Percentiles rank a stretch among this genome's conserved stretches.
Evolutionary conservation across 2,113 vertebrate species (phyloP).

Genomic region (Phocoena phocoena): DNA sequence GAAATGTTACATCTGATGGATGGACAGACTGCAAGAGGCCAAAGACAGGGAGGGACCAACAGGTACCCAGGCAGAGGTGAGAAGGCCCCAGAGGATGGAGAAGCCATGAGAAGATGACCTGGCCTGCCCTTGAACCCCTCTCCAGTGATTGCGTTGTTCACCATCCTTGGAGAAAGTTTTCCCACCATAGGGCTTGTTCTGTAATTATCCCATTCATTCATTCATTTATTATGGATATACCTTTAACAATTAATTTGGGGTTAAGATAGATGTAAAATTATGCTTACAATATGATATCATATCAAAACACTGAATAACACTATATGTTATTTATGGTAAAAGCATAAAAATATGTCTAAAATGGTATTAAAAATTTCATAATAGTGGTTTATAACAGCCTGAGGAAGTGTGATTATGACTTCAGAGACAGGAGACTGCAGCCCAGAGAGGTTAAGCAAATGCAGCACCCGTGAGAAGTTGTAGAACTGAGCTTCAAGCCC

Average conservation of each 20-base stretch:
- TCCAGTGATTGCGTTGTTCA: neutral
- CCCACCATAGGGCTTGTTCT: neutral
- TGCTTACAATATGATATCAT: neutral
- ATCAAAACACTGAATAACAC: neutral
- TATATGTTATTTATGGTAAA: neutral
- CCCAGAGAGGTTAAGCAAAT: neutral
- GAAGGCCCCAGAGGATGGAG: neutral
- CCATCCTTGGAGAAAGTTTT: neutral
- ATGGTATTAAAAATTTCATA: neutral
- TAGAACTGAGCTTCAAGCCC: neutral
- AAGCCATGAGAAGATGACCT: neutral
- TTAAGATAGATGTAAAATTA: neutral
- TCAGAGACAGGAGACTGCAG: neutral
- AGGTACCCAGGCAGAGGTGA: neutral
- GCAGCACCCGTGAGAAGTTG: no score
- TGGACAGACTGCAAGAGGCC: neutral
- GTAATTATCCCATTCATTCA: neutral
- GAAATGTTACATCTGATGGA: accelerated
- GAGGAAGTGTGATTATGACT: neutral
- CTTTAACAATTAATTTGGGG: neutral
- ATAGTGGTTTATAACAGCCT: neutral
- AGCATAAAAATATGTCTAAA: neutral
- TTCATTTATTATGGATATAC: neutral
- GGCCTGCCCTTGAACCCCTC: neutral
- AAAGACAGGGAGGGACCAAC: neutral